Conservation (phyloP, 2,113 vertebrate species). For the western clawed frog (Xenopus tropicalis) region UCB_Xtro_10.0 CM004451.2:33598501-33599000, state of each 20-base stretch:
- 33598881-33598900: no score
- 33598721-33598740: background rate
- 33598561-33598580: background rate
- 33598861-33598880: background rate
- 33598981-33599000: no score
- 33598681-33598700: conserved; percentile 4
- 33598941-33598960: no score
- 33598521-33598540: no score
- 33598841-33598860: background rate
- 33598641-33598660: background rate
- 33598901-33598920: no score
- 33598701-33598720: background rate
- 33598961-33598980: no score
- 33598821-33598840: background rate
- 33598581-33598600: conserved; percentile 1
- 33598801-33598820: background rate
- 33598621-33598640: background rate
- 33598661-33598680: background rate
- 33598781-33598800: background rate
- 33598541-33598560: no score
- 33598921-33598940: no score
- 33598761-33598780: background rate
- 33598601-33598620: background rate
- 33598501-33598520: background rate
- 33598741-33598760: background rate